Conservation (phyloP, 2,888 invertebrate species). For the Tetramorium bicarinatum region DNA sequence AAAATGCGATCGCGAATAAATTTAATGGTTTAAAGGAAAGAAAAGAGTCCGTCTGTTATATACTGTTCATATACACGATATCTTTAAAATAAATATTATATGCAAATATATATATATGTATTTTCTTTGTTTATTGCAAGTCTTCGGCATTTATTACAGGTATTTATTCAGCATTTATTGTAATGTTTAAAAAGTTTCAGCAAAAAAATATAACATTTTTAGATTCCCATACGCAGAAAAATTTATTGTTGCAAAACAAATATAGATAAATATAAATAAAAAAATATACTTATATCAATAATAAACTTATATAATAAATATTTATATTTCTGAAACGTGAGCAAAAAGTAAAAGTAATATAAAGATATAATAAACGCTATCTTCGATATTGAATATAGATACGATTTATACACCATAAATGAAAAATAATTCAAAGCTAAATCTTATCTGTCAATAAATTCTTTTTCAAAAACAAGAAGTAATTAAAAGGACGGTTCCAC, state of each 20-base stretch:
- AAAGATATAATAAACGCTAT: background rate
- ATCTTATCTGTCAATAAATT: background rate
- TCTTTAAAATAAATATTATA: background rate
- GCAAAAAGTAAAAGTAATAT: background rate
- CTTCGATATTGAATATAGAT: no score
- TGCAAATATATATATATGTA: background rate
- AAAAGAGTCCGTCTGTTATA: background rate
- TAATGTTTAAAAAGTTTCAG: background rate
- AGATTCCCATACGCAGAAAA: background rate
- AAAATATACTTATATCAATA: background rate
- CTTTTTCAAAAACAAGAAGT: background rate
- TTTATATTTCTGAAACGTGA: background rate
- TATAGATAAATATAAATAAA: background rate
- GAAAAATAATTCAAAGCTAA: background rate
- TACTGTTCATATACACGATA: background rate
- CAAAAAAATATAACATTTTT: background rate
- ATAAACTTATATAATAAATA: background rate
- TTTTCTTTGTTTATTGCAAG: background rate
- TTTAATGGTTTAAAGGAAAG: background rate
- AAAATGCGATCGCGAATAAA: conserved; percentile 27
- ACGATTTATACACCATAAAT: no score
- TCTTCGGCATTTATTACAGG: background rate
- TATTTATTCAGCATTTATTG: background rate
- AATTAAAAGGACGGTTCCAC: no score
- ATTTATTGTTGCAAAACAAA: background rate